These are phyloP conservation scores for Heliornis fulica DNA, from an alignment of 2,113 vertebrate species.

Conservation along the genomic window DNA sequence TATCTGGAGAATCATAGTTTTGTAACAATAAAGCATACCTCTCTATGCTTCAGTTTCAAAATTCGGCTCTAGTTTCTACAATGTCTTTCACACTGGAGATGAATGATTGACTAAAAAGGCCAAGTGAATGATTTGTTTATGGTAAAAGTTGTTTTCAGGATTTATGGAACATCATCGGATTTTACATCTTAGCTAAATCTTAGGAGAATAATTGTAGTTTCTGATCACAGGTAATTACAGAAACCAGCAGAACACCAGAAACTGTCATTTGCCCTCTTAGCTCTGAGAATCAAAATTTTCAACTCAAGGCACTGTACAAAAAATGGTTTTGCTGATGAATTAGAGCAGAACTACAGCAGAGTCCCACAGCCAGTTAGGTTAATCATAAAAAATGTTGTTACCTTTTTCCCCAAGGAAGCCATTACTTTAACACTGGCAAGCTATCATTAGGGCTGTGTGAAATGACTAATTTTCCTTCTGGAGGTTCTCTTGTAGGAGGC, in stretches of 20 bases:
- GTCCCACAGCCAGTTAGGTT: slow-evolving; percentile 61
- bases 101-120: neutral
- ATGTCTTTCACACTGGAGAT: neutral
- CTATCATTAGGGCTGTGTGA: slow-evolving; percentile 50
- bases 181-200: slow-evolving; percentile 1
- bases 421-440: slow-evolving; percentile 58
- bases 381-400: slow-evolving; percentile 71
- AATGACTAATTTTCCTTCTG: slow-evolving; percentile 57
- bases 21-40: neutral
- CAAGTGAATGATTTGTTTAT: neutral
- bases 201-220: slow-evolving; percentile 18
- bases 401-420: slow-evolving; percentile 53
- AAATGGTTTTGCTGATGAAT: slow-evolving; percentile 62
- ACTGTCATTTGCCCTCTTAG: slow-evolving; percentile 30
- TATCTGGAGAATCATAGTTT: neutral
- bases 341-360: slow-evolving; percentile 43
- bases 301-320: slow-evolving; percentile 30
- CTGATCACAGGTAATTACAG: slow-evolving; percentile 48
- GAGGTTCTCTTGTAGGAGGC: neutral
- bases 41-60: neutral
- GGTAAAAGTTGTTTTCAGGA: neutral
- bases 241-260: slow-evolving; percentile 21
- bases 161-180: slow-evolving; percentile 6
- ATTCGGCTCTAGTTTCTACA: neutral
- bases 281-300: slow-evolving; percentile 30